These are phyloP conservation scores for Helogale parvula DNA, from an alignment of 2,113 vertebrate genomes.

Conservation along the genomic window DNA sequence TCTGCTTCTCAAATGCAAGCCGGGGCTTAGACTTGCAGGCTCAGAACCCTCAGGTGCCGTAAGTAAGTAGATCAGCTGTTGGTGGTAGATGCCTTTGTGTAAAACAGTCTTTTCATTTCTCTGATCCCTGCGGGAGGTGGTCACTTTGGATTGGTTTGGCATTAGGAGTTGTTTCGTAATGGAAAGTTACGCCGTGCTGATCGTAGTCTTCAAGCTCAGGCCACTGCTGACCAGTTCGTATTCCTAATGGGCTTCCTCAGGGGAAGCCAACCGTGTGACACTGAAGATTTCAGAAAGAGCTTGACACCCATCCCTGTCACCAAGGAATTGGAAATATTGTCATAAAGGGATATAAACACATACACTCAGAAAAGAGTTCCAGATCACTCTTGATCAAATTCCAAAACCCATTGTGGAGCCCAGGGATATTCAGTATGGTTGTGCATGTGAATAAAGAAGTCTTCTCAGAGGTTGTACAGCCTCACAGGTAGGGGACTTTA, in stretches of 20 bases:
- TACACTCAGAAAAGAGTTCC: not conserved
- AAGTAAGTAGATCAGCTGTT: not conserved
- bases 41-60: not conserved
- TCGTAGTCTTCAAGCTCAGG: not conserved
- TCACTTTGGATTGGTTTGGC: not conserved
- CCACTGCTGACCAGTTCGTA: not conserved
- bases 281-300: not conserved
- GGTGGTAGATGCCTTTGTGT: not conserved
- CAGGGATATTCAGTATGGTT: not conserved
- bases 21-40: not conserved
- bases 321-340: not conserved
- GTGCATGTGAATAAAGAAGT: not conserved
- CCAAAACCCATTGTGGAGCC: not conserved
- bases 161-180: not conserved
- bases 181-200: not conserved
- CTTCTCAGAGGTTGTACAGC: not conserved
- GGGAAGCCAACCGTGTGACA: not conserved
- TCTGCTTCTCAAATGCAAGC: not conserved
- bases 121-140: not conserved
- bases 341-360: not conserved
- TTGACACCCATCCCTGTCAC: not conserved
- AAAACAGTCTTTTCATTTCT: not conserved
- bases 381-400: not conserved
- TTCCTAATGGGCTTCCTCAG: not conserved
- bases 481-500: not conserved